Conservation (phyloP, 1,140 invertebrate genomes). For the Lordiphosa clarofinis region DNA sequence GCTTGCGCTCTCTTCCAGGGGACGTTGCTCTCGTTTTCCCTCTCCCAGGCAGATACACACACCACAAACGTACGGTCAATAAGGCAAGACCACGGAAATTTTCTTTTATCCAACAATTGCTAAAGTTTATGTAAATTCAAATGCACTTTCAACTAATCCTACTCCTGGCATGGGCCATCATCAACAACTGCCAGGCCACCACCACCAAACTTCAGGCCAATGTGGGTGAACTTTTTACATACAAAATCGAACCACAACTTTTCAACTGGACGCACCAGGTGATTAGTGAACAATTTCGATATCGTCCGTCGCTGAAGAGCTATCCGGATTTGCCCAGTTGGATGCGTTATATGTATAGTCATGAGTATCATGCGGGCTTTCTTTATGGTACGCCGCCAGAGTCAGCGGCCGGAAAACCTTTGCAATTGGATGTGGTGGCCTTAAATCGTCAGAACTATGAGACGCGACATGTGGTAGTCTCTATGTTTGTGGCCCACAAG, state of each 20-base stretch:
- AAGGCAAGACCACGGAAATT: conserved; percentile 31
- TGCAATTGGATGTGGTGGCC: conserved; percentile 87
- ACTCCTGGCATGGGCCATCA: conserved; percentile 11
- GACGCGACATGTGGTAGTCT: conserved; percentile 84
- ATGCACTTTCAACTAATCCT: conserved; percentile 40
- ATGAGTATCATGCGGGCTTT: conserved; percentile 86
- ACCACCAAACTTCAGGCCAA: conserved; percentile 76
- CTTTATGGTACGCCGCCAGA: conserved; percentile 89
- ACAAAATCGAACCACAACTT: conserved; percentile 83
- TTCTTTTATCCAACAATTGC: conserved; percentile 42
- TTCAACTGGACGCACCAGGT: conserved; percentile 87
- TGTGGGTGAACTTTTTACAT: conserved; percentile 84
- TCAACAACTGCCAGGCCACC: conserved; percentile 1
- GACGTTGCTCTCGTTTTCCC: not conserved
- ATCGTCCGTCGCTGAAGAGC: conserved; percentile 60
- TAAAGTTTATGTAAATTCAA: conserved; percentile 11
- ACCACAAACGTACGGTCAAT: not conserved
- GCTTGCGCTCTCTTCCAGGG: conserved; percentile 42
- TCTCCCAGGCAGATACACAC: conserved; percentile 55
- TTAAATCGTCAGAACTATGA: conserved; percentile 89
- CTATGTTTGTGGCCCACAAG: conserved; percentile 85
- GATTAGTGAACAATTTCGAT: conserved; percentile 76
- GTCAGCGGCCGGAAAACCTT: conserved; percentile 80
- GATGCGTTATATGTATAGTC: conserved; percentile 90
- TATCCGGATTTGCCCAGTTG: conserved; percentile 90